Base-by-base conservation (phyloP, 2,888 invertebrate species). In the Drosophila acutilabella region DNA sequence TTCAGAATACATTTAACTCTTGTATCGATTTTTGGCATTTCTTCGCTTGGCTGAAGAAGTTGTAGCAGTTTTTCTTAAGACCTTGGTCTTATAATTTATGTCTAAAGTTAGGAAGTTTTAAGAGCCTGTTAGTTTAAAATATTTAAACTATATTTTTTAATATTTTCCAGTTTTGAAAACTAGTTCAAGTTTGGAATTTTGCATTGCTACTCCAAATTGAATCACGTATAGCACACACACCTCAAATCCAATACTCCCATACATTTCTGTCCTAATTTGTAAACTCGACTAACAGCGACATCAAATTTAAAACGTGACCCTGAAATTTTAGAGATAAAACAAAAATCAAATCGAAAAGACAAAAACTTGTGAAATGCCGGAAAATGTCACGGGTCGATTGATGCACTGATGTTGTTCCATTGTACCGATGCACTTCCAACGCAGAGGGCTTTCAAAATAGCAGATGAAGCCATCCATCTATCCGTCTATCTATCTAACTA, bases 341-440 rank as follows among this genome's bases (percentile, higher is more conserved):
- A 3, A 23, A 23, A 5, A 23, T 2, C 20, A 20, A 42, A 16
- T 14, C 64, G n/a, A 20, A 42, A 48, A 20, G 38, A 45, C 2
- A 30, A 30, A 30, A 51, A 64, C 77, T 83, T 84, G 72, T 87
- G 87, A 84, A 83, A 83, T 62, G 42, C 57, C 57, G 36, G 36
- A 30, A 36, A 36, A 36, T 36, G 20, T 42, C 23, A 48, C 8
- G 33, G 18, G 23, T 38, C 50, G 20, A 40, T 18, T n/a, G 23
- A 3, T 54, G 56, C 50, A 50, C 23, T 40, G 23, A 44, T 7
- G 23, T 42, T 40, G 33, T 41, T n/a, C 45, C 36, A 11, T 26
- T 36, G 30, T 8, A n/a, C 61, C 33, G 47, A 58, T 71, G 77
- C 76, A 74, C 41, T 68, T 41, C 52, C 23, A 57, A 40, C 47